Evolutionary conservation across 2,113 vertebrate species (phyloP), one percentile per base, ranked within the genome.

Genomic region (Origma solitaria): DNA sequence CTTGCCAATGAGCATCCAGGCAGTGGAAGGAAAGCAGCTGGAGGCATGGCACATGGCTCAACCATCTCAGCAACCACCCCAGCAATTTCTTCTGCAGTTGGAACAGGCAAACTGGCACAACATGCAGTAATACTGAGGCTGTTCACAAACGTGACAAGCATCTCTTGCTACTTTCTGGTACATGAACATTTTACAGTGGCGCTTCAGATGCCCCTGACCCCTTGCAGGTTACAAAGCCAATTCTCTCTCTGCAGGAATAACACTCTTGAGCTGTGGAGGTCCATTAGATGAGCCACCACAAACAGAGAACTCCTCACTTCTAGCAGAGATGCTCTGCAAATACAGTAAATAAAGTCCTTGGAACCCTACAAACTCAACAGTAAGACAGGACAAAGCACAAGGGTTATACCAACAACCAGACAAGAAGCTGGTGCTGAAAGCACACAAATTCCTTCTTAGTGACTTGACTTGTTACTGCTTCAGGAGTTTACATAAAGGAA

Each of bases 101-200:
- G 18, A 31, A 42, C 0, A n/a, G 24, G 15, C 35, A 13, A 45
- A 57, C 30, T 2, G 23, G 22, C 45, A 19, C 0, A 2, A n/a
- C 25, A 11, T 3, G 7, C 27, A 61, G 15, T 11, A 33, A 58
- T 10, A 25, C 1, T 5, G 54, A 69, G 49, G 37, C 11, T 51
- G 25, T 14, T 40, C 53, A 51, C 3, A 3, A 49, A 38, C 11
- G 35, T 44, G 69, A 82, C 16, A 23, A 25, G 45, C 53, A 40
- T 3, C 37, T 60, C 57, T 15, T 45, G 45, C 54, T 88, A 6
- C 40, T 42, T 69, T 33, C 40, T 33, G 50, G 12, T 15, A 73
- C 37, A 58, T 19, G 11, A 30, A 61, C 6, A 57, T 22, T 58
- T 56, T 40, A 6, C 53, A 66, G 12, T 5, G 37, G 10, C 13